phyloP scores from a whole-genome alignment of 1,140 invertebrate species.

The Scaptodrosophila lebanonensis region DNA sequence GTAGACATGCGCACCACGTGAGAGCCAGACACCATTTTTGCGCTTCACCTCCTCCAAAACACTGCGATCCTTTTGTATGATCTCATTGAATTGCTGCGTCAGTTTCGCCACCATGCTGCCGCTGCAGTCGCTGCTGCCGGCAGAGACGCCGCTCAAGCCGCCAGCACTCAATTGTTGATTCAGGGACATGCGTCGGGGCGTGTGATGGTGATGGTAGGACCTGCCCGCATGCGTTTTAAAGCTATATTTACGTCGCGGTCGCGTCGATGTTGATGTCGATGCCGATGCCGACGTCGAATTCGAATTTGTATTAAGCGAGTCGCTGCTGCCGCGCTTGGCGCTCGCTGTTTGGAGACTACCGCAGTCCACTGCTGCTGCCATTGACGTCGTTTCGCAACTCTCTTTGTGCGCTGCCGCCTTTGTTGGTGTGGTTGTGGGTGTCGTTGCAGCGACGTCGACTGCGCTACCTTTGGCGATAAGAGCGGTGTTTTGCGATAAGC shows the following conservation, averaged over 20 bases:
- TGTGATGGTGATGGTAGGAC: conserved; percentile 56
- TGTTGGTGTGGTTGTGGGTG: conserved; percentile 6
- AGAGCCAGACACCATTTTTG: conserved; percentile 63
- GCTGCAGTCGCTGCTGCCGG: neutral
- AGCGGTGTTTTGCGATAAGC: too few relatives aligned
- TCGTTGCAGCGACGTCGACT: conserved; percentile 14
- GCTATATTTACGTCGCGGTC: conserved; percentile 65
- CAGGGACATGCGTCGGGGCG: conserved; percentile 29
- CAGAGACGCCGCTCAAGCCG: neutral
- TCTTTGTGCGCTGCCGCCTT: neutral
- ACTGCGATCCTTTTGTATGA: conserved; percentile 72
- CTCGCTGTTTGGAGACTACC: conserved; percentile 49
- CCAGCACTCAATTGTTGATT: conserved; percentile 7
- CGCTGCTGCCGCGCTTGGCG: conserved; percentile 48
- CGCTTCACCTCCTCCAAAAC: conserved; percentile 76
- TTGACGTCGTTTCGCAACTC: neutral
- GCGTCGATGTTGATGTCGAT: conserved; percentile 24
- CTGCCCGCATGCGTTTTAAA: conserved; percentile 74
- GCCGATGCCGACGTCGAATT: conserved; percentile 14
- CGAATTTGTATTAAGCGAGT: conserved; percentile 52
- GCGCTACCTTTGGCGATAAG: too few relatives aligned
- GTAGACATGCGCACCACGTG: conserved; percentile 62
- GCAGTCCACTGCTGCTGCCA: neutral
- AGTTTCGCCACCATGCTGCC: conserved; percentile 77
- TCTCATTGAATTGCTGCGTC: conserved; percentile 78